phyloP scores from a whole-genome alignment of 2,113 vertebrate species.

The Syngnathus typhle region DNA sequence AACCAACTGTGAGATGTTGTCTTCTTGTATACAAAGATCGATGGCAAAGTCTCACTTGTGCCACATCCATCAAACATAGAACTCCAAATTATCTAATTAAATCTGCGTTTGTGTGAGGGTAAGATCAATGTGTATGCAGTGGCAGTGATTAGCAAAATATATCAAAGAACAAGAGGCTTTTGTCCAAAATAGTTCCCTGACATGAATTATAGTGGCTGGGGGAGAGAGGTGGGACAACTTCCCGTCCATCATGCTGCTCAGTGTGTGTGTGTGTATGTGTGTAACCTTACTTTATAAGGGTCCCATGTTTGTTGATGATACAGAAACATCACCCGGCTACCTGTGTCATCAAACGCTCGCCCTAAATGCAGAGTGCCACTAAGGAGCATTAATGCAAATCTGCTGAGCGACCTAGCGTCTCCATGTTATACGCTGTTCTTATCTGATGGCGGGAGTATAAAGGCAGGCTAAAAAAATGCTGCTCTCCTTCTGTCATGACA shows the following conservation, averaged over 20 bases:
- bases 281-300: not conserved
- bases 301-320: conserved; percentile 3
- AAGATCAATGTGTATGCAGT: not conserved
- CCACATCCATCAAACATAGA: not conserved
- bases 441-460: not conserved
- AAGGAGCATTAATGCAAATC: conserved; percentile 3
- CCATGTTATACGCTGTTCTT: not conserved
- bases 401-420: not conserved
- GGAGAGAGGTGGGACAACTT: not conserved
- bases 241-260: not conserved
- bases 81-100: conserved; percentile 2
- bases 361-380: conserved; percentile 5
- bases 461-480: not conserved
- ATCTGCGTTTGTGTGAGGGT: not conserved
- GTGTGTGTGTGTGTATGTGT: not conserved
- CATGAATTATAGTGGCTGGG: not conserved
- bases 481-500: not conserved
- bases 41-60: not conserved
- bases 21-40: not conserved
- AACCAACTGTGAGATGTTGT: not conserved
- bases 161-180: conserved; percentile 1
- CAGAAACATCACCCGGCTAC: conserved; percentile 4
- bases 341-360: not conserved
- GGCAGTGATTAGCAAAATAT: conserved; percentile 4
- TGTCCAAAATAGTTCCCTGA: conserved; percentile 7